Evolutionary conservation across 2,797 vertebrate species (phyloP).

Genomic region (Pangasius sanitwongsei): DNA sequence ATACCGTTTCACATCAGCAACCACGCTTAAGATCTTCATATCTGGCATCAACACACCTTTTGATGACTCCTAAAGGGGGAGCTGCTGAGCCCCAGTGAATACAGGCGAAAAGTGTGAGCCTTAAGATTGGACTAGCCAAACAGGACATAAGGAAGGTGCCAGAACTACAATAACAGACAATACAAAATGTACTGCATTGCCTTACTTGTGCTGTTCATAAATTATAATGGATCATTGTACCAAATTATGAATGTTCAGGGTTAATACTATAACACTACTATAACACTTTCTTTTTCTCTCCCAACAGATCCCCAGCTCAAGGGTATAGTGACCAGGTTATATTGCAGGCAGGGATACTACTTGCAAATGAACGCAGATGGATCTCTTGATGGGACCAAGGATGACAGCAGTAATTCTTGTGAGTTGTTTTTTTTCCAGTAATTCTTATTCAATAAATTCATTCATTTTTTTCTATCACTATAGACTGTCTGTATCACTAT

Average conservation of each 20-base stretch:
- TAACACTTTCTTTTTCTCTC: conserved; percentile 34
- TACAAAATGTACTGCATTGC: background rate
- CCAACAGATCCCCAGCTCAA: conserved; percentile 99
- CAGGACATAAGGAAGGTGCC: background rate
- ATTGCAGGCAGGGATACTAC: conserved; percentile 99
- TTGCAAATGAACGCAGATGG: conserved; percentile 99
- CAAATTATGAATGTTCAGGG: background rate
- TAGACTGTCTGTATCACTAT: too few relatives aligned
- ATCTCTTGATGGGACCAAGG: conserved; percentile 99
- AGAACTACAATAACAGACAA: background rate
- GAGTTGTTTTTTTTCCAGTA: conserved; percentile 62
- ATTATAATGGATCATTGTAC: background rate
- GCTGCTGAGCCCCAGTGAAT: background rate
- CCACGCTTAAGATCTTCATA: background rate
- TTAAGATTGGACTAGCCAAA: background rate
- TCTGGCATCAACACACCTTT: background rate
- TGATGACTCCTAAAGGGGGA: conserved; percentile 12
- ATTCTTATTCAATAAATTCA: background rate
- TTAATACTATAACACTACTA: background rate
- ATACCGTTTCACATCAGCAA: background rate
- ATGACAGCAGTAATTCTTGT: conserved; percentile 99
- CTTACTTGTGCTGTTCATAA: background rate
- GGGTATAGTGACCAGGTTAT: conserved; percentile 99
- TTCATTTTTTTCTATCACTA: too few relatives aligned
- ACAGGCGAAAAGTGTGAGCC: background rate